Percentiles rank a stretch among this genome's conserved stretches.
phyloP scores from a whole-genome alignment of 2,113 vertebrate genomes.

The Triplophysa dalaica region DNA sequence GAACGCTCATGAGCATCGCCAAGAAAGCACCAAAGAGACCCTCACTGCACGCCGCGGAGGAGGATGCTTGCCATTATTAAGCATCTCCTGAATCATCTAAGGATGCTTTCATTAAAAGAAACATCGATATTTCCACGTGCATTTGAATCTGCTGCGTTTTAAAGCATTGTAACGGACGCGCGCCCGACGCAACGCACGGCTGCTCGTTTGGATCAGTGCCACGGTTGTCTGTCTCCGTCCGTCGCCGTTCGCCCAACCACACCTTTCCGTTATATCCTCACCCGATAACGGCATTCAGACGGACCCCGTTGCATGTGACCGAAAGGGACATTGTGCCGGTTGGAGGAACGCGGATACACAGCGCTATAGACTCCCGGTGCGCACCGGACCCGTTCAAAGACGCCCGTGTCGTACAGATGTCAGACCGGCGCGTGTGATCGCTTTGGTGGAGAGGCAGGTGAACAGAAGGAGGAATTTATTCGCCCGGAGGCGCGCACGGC shows the following conservation, averaged over 20 bases:
- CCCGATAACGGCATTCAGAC: background rate
- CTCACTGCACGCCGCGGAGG: background rate
- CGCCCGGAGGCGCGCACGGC: constrained; percentile 25
- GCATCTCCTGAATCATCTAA: background rate
- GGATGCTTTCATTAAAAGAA: background rate
- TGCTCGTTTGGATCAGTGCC: constrained; percentile 41
- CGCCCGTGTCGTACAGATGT: constrained; percentile 46
- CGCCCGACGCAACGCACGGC: constrained; percentile 34
- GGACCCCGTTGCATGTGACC: constrained; percentile 1
- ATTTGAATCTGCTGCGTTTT: background rate
- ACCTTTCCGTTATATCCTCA: constrained; percentile 31
- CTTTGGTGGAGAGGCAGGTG: constrained; percentile 49
- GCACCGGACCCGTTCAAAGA: constrained; percentile 27
- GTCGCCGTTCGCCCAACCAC: constrained; percentile 40
- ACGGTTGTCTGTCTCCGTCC: constrained; percentile 38
- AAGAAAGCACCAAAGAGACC: background rate
- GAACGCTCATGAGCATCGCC: constrained; percentile 13
- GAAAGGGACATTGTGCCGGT: constrained; percentile 32
- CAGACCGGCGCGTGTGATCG: constrained; percentile 33
- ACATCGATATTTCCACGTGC: constrained; percentile 17
- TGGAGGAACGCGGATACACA: constrained; percentile 20
- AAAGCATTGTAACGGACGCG: constrained; percentile 17
- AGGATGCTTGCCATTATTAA: constrained; percentile 1
- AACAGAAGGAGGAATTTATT: constrained; percentile 42
- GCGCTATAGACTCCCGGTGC: constrained; percentile 34